Conservation (phyloP, 2,113 vertebrate genomes). For the Octodon degus region DNA sequence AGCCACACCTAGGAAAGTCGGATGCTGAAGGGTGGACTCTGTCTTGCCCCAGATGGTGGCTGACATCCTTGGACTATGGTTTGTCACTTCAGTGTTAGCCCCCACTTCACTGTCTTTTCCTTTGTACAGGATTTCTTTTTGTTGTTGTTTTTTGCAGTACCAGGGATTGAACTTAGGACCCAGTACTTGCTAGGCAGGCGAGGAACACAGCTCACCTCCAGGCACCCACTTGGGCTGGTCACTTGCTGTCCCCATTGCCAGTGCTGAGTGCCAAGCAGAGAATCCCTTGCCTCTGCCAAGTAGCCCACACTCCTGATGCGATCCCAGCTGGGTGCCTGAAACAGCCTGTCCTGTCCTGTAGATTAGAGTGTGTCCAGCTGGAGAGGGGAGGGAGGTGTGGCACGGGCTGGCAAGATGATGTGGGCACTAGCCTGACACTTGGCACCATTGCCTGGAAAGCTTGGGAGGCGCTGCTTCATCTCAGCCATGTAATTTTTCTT, state of each 20-base stretch:
- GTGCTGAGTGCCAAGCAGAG: background rate
- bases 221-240: background rate
- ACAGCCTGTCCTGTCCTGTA: background rate
- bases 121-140: background rate
- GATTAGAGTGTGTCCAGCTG: background rate
- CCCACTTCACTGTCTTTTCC: background rate
- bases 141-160: too few relatives aligned
- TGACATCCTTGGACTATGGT: background rate
- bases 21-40: background rate
- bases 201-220: background rate
- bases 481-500: slow-evolving; percentile 46
- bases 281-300: background rate
- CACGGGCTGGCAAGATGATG: background rate
- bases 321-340: background rate
- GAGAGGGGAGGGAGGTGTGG: slow-evolving; percentile 15
- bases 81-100: background rate
- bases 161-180: too few relatives aligned
- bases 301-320: background rate
- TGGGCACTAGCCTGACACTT: slow-evolving; percentile 31
- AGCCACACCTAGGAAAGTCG: background rate
- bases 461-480: slow-evolving; percentile 39
- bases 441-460: background rate
- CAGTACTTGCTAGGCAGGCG: too few relatives aligned
- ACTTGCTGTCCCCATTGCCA: background rate
- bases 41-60: background rate